Conservation (phyloP, 2,888 invertebrate genomes). For the Drosophila setosimentum region DNA sequence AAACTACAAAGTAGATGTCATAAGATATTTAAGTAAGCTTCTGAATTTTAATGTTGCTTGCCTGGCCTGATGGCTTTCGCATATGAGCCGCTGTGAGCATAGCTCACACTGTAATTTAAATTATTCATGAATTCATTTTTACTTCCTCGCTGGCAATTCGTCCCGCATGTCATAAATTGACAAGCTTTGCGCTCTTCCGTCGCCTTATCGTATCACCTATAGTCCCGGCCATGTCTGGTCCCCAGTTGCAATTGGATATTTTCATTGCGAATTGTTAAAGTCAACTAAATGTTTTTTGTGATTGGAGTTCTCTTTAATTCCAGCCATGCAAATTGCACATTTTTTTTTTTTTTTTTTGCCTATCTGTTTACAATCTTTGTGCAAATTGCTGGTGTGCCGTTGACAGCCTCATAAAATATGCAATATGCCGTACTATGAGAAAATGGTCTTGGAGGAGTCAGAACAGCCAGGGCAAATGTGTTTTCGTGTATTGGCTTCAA, state of each 20-base stretch:
- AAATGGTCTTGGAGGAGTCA: conserved; percentile 67
- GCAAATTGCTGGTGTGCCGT: conserved; percentile 47
- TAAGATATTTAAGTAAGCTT: neutral
- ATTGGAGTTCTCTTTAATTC: conserved; percentile 28
- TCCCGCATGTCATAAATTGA: conserved; percentile 61
- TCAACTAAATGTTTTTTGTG: conserved; percentile 8
- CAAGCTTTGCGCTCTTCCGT: conserved; percentile 35
- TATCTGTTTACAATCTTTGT: conserved; percentile 69
- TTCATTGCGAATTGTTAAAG: conserved; percentile 9
- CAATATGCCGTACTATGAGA: conserved; percentile 44
- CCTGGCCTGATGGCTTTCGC: conserved; percentile 83
- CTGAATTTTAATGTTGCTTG: conserved; percentile 26
- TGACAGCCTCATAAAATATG: conserved; percentile 35
- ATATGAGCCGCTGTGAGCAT: conserved; percentile 43
- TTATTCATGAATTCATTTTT: neutral
- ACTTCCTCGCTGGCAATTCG: conserved; percentile 54
- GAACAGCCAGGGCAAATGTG: conserved; percentile 85
- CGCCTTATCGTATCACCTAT: conserved; percentile 38
- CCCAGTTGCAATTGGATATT: conserved; percentile 38
- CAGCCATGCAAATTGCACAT: conserved; percentile 34
- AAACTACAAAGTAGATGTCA: conserved; percentile 61
- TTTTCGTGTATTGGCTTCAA: conserved; percentile 85
- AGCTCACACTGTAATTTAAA: too few species aligned
- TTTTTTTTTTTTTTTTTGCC: conserved; percentile 7
- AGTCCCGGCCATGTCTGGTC: conserved; percentile 63